Base-by-base conservation (phyloP, 2,797 vertebrate genomes). In the Danio tinwini region DNA sequence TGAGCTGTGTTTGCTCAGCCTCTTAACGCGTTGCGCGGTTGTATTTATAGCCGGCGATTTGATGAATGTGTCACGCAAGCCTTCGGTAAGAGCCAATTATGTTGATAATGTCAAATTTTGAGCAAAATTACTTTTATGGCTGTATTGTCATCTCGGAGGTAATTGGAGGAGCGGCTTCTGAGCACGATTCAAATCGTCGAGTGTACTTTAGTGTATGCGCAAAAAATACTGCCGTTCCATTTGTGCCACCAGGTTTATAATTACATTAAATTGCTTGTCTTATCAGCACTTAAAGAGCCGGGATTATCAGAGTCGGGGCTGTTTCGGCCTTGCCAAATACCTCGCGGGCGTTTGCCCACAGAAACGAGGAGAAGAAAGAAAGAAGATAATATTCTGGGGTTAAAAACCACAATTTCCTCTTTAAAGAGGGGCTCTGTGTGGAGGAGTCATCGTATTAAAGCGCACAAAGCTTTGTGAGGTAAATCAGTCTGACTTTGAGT, bases 31-130 rank as follows among this genome's bases (percentile, higher is more conserved):
- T 81, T 42, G 76, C 88, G 88, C 87, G 86, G 87, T 94, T 89
- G 94, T 94, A 95, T 95, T 97, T 96, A 95, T 93, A 88, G 93
- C 92, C 94, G 89, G 77, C 77, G 0, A 76, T 96, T 97, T 97
- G 96, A 97, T 96, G 95, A 94, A 96, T 93, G 94, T 95, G 94
- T 94, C 93, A 94, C 93, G 90, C 92, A 92, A 91, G 92, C 95
- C 92, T 96, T 96, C 95, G 95, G 93, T 94, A 85, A 89, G 93
- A 93, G 91, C 94, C 95, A 95, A 96, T 97, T 96, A 97, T 95
- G 95, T 97, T 97, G 96, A 97, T 97, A 97, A 97, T 96, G 96
- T 94, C 95, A 96, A 94, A 94, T 96, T 96, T 95, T 94, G 94
- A 94, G 93, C 92, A 92, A 94, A 95, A 96, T 96, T 96, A 85